phyloP scores from a whole-genome alignment of 2,888 invertebrate genomes.

The Punctoribates punctum region DNA sequence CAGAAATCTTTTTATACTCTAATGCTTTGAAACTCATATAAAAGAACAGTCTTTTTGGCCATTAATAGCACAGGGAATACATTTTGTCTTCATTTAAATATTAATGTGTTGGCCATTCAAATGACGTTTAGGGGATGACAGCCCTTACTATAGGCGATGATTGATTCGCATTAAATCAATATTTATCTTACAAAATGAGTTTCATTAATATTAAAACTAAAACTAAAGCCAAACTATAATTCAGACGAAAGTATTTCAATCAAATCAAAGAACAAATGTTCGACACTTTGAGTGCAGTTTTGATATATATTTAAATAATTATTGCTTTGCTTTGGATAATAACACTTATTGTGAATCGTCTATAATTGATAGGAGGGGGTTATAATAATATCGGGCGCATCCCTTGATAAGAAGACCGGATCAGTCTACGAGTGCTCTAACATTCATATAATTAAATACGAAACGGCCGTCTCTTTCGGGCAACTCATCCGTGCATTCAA shows the following conservation, averaged over 20 bases:
- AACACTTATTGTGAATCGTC: background rate
- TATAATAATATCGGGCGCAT: constrained; percentile 67
- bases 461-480: constrained; percentile 75
- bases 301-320: background rate
- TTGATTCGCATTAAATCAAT: background rate
- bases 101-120: background rate
- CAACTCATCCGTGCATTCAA: constrained; percentile 89
- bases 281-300: too few relatives aligned
- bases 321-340: background rate
- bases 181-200: background rate
- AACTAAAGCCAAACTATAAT: background rate
- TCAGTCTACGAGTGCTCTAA: constrained; percentile 86
- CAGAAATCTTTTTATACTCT: background rate
- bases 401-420: constrained; percentile 55
- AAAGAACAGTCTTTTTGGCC: background rate
- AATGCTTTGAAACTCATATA: background rate
- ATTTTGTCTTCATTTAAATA: background rate
- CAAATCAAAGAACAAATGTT: background rate
- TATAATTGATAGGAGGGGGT: constrained; percentile 55
- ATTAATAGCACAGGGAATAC: background rate
- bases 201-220: background rate
- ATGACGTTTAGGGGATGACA: background rate
- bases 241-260: background rate
- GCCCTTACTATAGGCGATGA: background rate
- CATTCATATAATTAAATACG: constrained; percentile 74